A percentile compares a stretch with the other conserved stretches of the same genome.
Evolutionary conservation across 2,888 invertebrate species (phyloP).

Genomic region (Leistus spinibarbis): DNA sequence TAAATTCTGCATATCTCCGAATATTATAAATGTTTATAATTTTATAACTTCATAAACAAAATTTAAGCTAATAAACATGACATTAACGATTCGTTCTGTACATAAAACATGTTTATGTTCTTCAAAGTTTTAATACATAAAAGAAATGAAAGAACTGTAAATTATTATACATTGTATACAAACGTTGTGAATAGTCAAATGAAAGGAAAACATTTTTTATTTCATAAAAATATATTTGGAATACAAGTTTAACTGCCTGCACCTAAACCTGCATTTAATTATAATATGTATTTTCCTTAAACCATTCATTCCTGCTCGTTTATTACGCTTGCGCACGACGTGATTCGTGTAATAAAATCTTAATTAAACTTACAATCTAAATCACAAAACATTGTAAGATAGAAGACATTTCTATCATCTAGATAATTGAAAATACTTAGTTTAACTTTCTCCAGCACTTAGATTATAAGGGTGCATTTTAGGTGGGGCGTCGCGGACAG

Average conservation of each 20-base stretch:
- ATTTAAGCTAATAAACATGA: not conserved
- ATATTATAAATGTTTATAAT: not conserved
- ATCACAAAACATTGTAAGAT: too few species aligned
- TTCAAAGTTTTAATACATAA: not conserved
- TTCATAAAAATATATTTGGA: not conserved
- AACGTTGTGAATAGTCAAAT: not conserved
- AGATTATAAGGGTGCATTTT: not conserved
- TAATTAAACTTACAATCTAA: too few species aligned
- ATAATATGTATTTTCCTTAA: too few species aligned
- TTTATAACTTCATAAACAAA: not conserved
- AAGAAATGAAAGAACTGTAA: not conserved
- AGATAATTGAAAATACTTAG: too few species aligned
- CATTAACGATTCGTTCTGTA: not conserved
- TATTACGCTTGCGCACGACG: too few species aligned
- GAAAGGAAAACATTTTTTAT: not conserved
- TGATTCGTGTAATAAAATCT: too few species aligned
- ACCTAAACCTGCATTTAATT: too few species aligned
- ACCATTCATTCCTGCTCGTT: too few species aligned
- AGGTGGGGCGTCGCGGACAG: not conserved
- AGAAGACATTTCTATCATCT: too few species aligned
- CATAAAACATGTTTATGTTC: not conserved
- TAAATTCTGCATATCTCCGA: not conserved
- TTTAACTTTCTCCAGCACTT: too few species aligned
- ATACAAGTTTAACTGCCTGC: too few species aligned
- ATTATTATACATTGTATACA: not conserved